These are phyloP conservation scores for Hydrochoerus hydrochaeris DNA, from an alignment of 2,113 vertebrate species.

Conservation along the genomic window DNA sequence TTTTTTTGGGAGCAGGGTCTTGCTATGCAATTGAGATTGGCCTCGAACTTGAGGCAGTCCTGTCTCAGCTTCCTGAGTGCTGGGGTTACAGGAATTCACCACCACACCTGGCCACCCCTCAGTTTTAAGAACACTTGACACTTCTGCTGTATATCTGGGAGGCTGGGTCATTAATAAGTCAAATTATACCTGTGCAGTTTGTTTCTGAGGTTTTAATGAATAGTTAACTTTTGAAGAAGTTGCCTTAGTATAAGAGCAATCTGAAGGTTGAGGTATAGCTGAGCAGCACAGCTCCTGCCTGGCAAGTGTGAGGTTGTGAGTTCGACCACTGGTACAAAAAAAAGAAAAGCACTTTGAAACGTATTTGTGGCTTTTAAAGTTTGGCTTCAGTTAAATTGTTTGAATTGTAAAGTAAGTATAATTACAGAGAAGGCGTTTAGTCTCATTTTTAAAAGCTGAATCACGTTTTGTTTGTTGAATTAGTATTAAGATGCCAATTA, in stretches of 20 bases:
- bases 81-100: too few species aligned
- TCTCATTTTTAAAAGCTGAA: conserved; percentile 1
- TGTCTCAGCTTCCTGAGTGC: too few species aligned
- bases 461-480: conserved; percentile 26
- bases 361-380: neutral
- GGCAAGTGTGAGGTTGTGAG: too few species aligned
- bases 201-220: neutral
- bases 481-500: neutral
- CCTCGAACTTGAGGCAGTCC: too few species aligned
- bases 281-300: too few species aligned
- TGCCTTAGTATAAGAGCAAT: neutral
- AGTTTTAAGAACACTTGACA: neutral
- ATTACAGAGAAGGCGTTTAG: neutral
- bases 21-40: too few species aligned
- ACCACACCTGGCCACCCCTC: neutral
- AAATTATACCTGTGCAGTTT: neutral
- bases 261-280: neutral
- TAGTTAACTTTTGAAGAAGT: neutral
- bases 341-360: neutral
- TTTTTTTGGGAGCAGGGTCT: too few species aligned
- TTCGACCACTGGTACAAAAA: too few species aligned
- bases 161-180: neutral
- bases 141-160: neutral
- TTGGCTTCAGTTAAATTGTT: neutral
- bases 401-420: neutral